Conservation (phyloP, 2,888 invertebrate species). For the Phytoseiulus persimilis region DNA sequence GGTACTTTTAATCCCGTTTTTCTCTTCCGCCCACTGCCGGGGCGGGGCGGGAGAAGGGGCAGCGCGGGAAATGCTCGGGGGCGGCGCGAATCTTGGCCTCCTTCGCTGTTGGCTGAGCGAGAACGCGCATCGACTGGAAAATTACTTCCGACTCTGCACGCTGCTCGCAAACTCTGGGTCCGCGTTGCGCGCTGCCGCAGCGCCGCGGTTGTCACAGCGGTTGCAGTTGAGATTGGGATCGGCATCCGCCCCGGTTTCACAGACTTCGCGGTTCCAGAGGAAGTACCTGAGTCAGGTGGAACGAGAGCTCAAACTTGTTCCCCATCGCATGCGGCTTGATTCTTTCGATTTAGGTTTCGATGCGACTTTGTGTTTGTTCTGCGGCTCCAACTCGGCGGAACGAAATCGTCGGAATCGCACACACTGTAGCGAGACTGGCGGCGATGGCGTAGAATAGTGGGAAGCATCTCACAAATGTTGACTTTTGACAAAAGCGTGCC, state of each 20-base stretch:
- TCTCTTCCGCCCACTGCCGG: background rate
- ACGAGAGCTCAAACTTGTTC: background rate
- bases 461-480: background rate
- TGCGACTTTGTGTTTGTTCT: background rate
- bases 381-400: background rate
- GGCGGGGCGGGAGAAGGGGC: background rate
- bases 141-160: background rate
- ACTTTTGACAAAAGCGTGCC: background rate
- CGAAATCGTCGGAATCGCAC: background rate
- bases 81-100: background rate
- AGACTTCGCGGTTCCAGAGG: background rate
- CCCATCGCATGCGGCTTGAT: background rate
- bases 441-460: background rate
- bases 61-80: background rate
- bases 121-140: background rate
- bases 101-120: background rate
- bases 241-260: background rate
- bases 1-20: constrained; percentile 5
- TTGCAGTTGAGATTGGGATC: background rate
- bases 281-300: too few species aligned
- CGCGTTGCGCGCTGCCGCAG: background rate
- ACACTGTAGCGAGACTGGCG: background rate
- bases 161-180: background rate
- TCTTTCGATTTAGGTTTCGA: background rate
- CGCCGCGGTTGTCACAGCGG: background rate